A percentile compares a stretch with the other conserved stretches of the same genome.
phyloP scores from a whole-genome alignment of 1,140 invertebrate genomes.

The Cardiocondyla obscurior region DNA sequence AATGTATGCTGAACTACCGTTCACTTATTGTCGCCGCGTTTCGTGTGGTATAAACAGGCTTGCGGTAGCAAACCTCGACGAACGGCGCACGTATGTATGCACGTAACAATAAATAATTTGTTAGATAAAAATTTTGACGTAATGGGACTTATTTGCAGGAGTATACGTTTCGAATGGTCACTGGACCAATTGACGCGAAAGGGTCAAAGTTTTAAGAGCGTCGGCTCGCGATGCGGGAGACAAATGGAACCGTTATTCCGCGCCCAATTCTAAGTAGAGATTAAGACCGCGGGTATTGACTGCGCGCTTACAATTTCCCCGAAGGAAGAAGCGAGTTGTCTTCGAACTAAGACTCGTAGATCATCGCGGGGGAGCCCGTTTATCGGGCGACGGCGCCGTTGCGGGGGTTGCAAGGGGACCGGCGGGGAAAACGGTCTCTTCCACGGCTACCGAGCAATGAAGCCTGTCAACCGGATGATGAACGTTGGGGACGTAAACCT shows the following conservation, averaged over 20 bases:
- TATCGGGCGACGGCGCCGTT: constrained; percentile 73
- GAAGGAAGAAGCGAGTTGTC: constrained; percentile 52
- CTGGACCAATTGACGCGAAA: background rate
- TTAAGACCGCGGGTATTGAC: constrained; percentile 45
- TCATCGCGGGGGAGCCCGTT: constrained; percentile 62
- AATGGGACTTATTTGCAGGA: background rate
- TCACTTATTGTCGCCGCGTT: background rate
- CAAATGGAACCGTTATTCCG: background rate
- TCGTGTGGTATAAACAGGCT: background rate
- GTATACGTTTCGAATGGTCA: background rate
- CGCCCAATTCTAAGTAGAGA: constrained; percentile 9
- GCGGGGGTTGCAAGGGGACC: constrained; percentile 61
- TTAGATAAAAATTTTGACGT: background rate
- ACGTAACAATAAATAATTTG: background rate
- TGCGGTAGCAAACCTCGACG: too few relatives aligned
- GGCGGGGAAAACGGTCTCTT: constrained; percentile 61
- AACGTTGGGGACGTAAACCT: constrained; percentile 79
- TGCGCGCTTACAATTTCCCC: constrained; percentile 39
- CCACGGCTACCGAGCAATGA: constrained; percentile 75
- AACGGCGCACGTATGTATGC: too few relatives aligned
- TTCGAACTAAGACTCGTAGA: constrained; percentile 54
- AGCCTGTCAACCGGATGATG: constrained; percentile 80
- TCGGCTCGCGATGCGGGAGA: background rate
- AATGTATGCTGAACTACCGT: background rate
- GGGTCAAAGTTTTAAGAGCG: constrained; percentile 1